phyloP scores from a whole-genome alignment of 2,888 invertebrate genomes.

The Idaea straminata region DNA sequence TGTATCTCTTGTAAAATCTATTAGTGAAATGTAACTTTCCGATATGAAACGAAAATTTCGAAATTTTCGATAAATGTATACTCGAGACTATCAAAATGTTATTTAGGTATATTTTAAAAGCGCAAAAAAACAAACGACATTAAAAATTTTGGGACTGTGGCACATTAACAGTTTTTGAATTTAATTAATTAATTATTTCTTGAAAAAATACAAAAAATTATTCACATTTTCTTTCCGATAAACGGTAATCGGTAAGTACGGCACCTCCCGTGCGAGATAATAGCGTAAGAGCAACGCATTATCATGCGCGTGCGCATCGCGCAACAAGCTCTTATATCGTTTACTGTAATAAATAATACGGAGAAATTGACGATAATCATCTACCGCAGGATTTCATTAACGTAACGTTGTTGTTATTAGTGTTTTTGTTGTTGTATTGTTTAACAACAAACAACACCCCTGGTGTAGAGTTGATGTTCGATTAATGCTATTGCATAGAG shows the following conservation, averaged over 20 bases:
- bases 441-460: too few species aligned
- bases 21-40: too few species aligned
- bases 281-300: slow-evolving; percentile 47
- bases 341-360: slow-evolving; percentile 61
- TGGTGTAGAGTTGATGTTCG: background rate
- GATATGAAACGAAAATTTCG: too few species aligned
- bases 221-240: background rate
- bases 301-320: slow-evolving; percentile 56
- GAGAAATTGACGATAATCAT: slow-evolving; percentile 69
- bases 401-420: slow-evolving; percentile 22
- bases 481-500: background rate
- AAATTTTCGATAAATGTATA: too few species aligned
- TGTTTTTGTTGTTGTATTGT: slow-evolving; percentile 18
- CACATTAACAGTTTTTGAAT: background rate
- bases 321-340: slow-evolving; percentile 41
- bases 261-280: slow-evolving; percentile 44
- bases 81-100: too few species aligned
- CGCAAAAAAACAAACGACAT: too few species aligned
- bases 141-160: too few species aligned
- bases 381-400: slow-evolving; percentile 60
- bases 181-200: background rate
- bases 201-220: background rate
- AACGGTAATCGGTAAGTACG: slow-evolving; percentile 2
- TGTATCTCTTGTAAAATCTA: too few species aligned
- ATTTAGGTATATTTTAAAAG: too few species aligned